phyloP scores from a whole-genome alignment of 1,140 invertebrate species.

The Drosophila prosaltans region DNA sequence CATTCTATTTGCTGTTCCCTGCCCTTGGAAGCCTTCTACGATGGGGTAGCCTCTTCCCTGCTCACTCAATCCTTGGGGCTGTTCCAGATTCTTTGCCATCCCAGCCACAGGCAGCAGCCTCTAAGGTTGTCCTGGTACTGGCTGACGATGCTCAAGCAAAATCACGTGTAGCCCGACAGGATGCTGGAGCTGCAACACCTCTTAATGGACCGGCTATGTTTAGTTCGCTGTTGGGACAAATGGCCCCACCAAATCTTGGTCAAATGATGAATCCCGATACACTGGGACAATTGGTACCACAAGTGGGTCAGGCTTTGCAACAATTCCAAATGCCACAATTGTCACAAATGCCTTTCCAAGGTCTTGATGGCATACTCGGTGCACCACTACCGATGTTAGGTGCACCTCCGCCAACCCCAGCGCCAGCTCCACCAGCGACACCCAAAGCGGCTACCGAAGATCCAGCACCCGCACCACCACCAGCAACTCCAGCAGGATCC shows the following conservation, averaged over 20 bases:
- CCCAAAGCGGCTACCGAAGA: constrained; percentile 13
- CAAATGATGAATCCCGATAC: constrained; percentile 24
- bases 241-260: constrained; percentile 16
- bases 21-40: constrained; percentile 57
- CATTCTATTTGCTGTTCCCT: constrained; percentile 62
- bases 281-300: constrained; percentile 35
- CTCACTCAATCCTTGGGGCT: constrained; percentile 48
- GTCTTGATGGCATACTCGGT: constrained; percentile 34
- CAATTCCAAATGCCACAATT: constrained; percentile 21
- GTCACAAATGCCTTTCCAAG: constrained; percentile 6
- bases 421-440: constrained; percentile 5
- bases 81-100: constrained; percentile 31
- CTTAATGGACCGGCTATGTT: constrained; percentile 6
- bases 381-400: constrained; percentile 19
- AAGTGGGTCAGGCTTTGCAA: constrained; percentile 20
- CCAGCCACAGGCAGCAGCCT: constrained; percentile 40
- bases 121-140: constrained; percentile 74
- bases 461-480: constrained; percentile 14
- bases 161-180: constrained; percentile 59
- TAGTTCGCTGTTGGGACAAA: constrained; percentile 29
- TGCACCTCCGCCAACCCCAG: constrained; percentile 6
- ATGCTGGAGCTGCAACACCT: constrained; percentile 19
- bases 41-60: constrained; percentile 68
- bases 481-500: constrained; percentile 1
- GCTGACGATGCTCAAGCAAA: constrained; percentile 65